Percentiles rank a stretch among this genome's conserved stretches.
These are phyloP conservation scores for Mellilla xanthometata DNA, from an alignment of 2,888 invertebrate genomes.

Conservation along the genomic window DNA sequence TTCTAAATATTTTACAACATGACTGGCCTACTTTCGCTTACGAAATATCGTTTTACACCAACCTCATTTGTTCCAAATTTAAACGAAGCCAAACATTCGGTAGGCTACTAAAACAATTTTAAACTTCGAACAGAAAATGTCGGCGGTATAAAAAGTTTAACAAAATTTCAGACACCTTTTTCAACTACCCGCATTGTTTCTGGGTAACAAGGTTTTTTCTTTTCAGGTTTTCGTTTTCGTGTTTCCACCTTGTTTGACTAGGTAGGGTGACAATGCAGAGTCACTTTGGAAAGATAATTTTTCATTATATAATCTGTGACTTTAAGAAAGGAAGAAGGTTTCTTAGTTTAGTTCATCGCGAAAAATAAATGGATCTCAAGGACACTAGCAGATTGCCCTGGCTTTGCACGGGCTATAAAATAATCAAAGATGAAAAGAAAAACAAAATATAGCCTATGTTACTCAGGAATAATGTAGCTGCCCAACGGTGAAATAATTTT, in stretches of 20 bases:
- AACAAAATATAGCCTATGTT: too few species aligned
- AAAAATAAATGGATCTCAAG: too few species aligned
- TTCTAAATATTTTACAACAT: too few species aligned
- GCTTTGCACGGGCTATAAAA: too few species aligned
- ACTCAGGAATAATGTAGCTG: too few species aligned
- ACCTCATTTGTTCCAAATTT: not conserved
- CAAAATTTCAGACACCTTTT: slow-evolving; percentile 17
- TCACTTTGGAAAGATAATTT: too few species aligned
- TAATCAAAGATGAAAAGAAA: too few species aligned
- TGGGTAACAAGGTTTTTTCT: slow-evolving; percentile 14
- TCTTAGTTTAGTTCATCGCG: too few species aligned
- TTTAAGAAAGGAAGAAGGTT: too few species aligned
- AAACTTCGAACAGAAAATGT: slow-evolving; percentile 7
- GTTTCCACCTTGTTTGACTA: slow-evolving; percentile 18
- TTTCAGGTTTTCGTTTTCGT: slow-evolving; percentile 18
- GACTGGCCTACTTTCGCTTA: not conserved
- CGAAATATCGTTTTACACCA: not conserved
- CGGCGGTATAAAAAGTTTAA: slow-evolving; percentile 7
- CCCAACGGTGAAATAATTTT: too few species aligned
- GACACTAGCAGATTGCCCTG: too few species aligned
- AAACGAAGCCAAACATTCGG: slow-evolving; percentile 7
- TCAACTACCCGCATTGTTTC: slow-evolving; percentile 21
- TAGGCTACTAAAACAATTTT: slow-evolving; percentile 10
- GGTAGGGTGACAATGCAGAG: slow-evolving; percentile 1
- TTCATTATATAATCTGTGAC: too few species aligned